Evolutionary conservation across 2,797 vertebrate species (phyloP).

Genomic region (Coreius guichenoti): DNA sequence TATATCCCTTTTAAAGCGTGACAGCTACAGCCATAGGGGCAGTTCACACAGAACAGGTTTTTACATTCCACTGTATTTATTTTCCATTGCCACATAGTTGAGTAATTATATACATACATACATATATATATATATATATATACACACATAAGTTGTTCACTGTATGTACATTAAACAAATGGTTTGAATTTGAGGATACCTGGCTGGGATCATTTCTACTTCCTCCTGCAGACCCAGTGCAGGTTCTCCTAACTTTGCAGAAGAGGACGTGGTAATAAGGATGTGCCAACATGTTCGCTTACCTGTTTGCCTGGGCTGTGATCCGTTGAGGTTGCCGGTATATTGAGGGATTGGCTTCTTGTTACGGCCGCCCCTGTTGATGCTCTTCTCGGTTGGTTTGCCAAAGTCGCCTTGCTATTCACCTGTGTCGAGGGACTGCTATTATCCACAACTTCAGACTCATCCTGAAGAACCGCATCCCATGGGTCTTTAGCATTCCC

Average conservation of each 20-base stretch:
- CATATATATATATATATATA: too few relatives aligned
- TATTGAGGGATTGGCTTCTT: constrained; percentile 89
- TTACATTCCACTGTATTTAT: not conserved
- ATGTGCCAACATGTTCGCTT: constrained; percentile 53
- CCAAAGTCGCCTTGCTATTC: constrained; percentile 64
- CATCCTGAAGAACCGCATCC: constrained; percentile 92
- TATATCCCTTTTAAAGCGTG: not conserved
- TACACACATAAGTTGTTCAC: not conserved
- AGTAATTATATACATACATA: too few relatives aligned
- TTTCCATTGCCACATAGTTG: not conserved
- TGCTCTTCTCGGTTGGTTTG: constrained; percentile 75
- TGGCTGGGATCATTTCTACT: not conserved
- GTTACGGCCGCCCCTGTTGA: constrained; percentile 83
- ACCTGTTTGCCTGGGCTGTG: constrained; percentile 84
- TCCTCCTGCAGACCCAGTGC: not conserved
- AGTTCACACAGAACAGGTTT: not conserved
- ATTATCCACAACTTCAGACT: constrained; percentile 77
- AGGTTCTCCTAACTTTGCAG: not conserved
- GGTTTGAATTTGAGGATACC: not conserved
- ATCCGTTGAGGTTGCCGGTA: constrained; percentile 75
- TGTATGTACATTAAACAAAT: not conserved
- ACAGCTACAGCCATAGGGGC: not conserved
- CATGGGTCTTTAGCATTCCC: constrained; percentile 88
- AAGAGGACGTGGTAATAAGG: not conserved
- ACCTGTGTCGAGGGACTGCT: constrained; percentile 72